These are phyloP conservation scores for Thripadectes ignobilis DNA, from an alignment of 2,797 vertebrate genomes.

Conservation along the genomic window DNA sequence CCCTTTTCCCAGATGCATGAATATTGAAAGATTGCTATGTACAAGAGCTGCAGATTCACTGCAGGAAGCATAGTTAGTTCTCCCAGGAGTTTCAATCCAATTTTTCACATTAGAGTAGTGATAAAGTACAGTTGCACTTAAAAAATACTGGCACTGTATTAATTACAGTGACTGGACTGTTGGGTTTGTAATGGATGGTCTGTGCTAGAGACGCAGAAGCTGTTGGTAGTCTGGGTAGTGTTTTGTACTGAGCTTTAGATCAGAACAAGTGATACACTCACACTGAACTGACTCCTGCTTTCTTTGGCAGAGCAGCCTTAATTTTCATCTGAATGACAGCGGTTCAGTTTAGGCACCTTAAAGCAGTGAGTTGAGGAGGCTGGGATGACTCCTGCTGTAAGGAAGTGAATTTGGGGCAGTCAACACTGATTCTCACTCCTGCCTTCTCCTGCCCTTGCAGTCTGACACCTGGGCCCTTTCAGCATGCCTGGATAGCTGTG, in stretches of 20 bases:
- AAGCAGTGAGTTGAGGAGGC: not conserved
- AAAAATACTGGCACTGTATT: not conserved
- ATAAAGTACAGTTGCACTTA: not conserved
- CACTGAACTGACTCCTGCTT: not conserved
- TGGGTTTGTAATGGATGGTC: not conserved
- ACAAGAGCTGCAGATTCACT: not conserved
- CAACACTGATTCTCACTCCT: not conserved
- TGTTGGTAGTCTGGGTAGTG: not conserved
- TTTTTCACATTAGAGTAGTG: not conserved
- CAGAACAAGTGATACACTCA: not conserved
- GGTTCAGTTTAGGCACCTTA: not conserved
- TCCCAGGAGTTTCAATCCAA: not conserved
- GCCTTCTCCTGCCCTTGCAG: not conserved
- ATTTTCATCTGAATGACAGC: not conserved
- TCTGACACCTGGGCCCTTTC: not conserved
- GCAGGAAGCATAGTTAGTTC: not conserved
- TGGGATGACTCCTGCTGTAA: not conserved
- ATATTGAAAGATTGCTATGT: fast-evolving
- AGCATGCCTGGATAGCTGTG: fast-evolving
- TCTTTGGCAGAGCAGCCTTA: not conserved
- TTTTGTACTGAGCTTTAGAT: not conserved
- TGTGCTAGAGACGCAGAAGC: not conserved
- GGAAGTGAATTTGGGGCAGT: not conserved
- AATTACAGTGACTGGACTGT: not conserved
- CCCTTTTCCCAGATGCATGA: not conserved